Evolutionary conservation across 2,113 vertebrate species (phyloP).

Genomic region (Podarcis cretensis): DNA sequence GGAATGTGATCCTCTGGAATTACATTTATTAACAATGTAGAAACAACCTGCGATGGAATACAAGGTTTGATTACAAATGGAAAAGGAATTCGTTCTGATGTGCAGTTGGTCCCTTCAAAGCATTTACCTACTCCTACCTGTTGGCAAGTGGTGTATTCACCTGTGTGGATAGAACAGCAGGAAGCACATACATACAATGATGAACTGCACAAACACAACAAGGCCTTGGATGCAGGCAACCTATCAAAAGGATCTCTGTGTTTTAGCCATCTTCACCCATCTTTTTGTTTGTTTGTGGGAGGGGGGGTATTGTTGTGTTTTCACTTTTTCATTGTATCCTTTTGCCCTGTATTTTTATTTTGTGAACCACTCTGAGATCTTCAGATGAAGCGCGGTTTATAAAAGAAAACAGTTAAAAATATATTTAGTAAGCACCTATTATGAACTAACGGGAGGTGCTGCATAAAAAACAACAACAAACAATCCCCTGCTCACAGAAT

Average conservation of each 20-base stretch:
- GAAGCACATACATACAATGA: neutral
- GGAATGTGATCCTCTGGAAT: constrained; percentile 85
- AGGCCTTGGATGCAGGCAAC: neutral
- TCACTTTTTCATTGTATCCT: no score
- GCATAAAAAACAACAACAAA: neutral
- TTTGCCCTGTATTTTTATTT: no score
- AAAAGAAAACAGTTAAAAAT: no score
- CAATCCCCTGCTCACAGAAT: neutral
- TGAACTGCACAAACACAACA: neutral
- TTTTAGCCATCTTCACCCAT: neutral
- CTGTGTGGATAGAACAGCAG: neutral
- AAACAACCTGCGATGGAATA: constrained; percentile 84
- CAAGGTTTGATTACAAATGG: neutral
- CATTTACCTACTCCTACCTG: neutral
- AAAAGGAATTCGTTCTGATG: neutral
- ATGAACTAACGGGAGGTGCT: neutral
- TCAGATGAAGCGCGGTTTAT: no score
- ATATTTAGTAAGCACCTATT: neutral
- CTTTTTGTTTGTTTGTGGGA: no score
- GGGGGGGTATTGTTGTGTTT: no score
- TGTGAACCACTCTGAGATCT: no score
- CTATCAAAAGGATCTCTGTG: neutral
- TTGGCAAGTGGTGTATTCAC: neutral
- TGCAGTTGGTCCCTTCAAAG: neutral
- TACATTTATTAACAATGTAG: constrained; percentile 91